These are phyloP conservation scores for Diplolepis rosae DNA, from an alignment of 2,888 invertebrate species.

Conservation along the genomic window DNA sequence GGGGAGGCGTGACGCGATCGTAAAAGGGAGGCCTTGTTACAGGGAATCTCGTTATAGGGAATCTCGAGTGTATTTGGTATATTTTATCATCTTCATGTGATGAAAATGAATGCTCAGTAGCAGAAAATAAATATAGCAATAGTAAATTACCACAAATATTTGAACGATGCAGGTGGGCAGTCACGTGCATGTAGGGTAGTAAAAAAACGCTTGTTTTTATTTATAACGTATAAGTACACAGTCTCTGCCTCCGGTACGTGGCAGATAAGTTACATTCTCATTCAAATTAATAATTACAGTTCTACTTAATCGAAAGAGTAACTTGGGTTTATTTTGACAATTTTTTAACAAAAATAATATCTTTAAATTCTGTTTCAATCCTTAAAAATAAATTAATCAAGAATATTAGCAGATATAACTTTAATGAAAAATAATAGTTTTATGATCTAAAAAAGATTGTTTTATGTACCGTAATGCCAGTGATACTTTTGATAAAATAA, in stretches of 20 bases:
- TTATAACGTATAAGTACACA: slow-evolving; percentile 40
- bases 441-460: no score
- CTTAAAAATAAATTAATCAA: no score
- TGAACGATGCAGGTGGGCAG: slow-evolving; percentile 24
- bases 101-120: not conserved
- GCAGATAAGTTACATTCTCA: slow-evolving; percentile 50
- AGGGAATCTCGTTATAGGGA: no score
- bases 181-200: no score
- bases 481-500: no score
- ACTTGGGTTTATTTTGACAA: not conserved
- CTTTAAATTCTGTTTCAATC: not conserved
- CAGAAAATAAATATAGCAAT: not conserved
- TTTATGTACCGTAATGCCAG: no score
- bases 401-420: no score
- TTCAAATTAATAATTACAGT: slow-evolving; percentile 60
- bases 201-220: no score
- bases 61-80: no score
- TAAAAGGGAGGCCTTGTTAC: no score
- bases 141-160: slow-evolving; percentile 21
- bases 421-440: no score
- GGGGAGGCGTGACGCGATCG: no score
- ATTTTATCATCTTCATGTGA: not conserved
- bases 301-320: slow-evolving; percentile 42
- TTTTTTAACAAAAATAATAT: not conserved
- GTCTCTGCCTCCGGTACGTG: slow-evolving; percentile 45